Base-by-base conservation (phyloP, 2,888 invertebrate species). In the Salticus scenicus region DNA sequence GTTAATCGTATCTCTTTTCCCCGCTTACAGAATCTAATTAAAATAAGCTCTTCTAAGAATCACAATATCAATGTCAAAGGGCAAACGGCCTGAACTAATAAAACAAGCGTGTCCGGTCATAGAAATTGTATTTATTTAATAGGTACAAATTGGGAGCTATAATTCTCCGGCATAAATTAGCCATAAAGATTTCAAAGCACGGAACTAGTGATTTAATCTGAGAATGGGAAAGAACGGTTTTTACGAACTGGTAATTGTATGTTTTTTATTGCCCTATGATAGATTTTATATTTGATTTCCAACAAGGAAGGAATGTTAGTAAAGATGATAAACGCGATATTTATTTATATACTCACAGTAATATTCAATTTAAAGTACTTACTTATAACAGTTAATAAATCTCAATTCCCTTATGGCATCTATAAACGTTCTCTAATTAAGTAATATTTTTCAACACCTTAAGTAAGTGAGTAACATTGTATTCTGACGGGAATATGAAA, bases 161-260 rank as follows among this genome's bases (percentile, higher is more conserved):
- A 31, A 67, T 67, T 67, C 24, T 33, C 67, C 33, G 33, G 67
- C 67, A 67, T 67, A 67, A 67, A 67, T 67, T 67, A 67, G 67
- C 67, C 67, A 67, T 67, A 67, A 67, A 67, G 37, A 31, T 67
- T 24, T 31, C 33, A 67, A 67, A 31, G 37, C 67, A 37, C 67
- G 67, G 31, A 67, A 67, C 37, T 33, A 37, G 67, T 28, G 31
- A 67, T 67, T 67, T 31, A 67, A 67, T 67, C 67, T 67, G 20
- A 67, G 67, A 33, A 67, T 67, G 67, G 67, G 67, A 20, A 67
- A 67, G 33, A 37, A 31, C 37, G 64, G 30, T 30, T 28, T 30
- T 30, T 66, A 30, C 64, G 31, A 67, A 67, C 33, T 31, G 37
- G 33, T 37, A 33, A 57, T 57, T 57, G 57, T 57, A 20, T 57